phyloP scores from a whole-genome alignment of 2,113 vertebrate genomes.

The Protomyctophum bolini region DNA sequence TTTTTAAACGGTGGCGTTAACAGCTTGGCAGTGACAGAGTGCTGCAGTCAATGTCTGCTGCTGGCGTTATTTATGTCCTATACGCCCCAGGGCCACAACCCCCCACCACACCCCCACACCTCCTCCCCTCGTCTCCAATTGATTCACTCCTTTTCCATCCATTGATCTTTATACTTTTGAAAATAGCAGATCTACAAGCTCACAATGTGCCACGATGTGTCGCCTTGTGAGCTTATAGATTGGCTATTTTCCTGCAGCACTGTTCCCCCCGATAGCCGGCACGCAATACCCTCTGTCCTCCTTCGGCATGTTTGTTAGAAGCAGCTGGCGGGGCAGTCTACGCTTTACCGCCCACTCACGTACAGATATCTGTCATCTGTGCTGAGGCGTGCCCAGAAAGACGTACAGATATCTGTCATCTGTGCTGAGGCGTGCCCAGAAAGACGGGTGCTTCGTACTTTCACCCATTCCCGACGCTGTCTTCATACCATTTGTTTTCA shows the following conservation, averaged over 20 bases:
- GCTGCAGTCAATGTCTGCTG: slow-evolving; percentile 55
- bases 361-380: no score
- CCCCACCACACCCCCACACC: slow-evolving; percentile 37
- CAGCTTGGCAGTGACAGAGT: slow-evolving; percentile 37
- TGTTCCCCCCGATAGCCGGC: slow-evolving; percentile 47
- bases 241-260: slow-evolving; percentile 25
- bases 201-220: no score
- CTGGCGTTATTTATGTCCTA: slow-evolving; percentile 64
- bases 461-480: no score
- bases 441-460: no score
- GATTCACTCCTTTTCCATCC: not conserved
- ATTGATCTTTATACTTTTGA: slow-evolving; percentile 58
- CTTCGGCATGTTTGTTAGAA: slow-evolving; percentile 36
- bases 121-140: slow-evolving; percentile 50
- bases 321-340: not conserved
- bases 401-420: no score
- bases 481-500: no score
- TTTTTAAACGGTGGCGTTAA: slow-evolving; percentile 20
- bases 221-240: no score
- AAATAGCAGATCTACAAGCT: no score
- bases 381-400: no score
- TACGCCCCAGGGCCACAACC: slow-evolving; percentile 54
- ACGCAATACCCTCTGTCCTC: slow-evolving; percentile 54
- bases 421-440: no score
- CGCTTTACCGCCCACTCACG: no score